A percentile compares a stretch with the other conserved stretches of the same genome.
Evolutionary conservation across 2,888 invertebrate genomes (phyloP).

Genomic region (Helicoverpa assulta): DNA sequence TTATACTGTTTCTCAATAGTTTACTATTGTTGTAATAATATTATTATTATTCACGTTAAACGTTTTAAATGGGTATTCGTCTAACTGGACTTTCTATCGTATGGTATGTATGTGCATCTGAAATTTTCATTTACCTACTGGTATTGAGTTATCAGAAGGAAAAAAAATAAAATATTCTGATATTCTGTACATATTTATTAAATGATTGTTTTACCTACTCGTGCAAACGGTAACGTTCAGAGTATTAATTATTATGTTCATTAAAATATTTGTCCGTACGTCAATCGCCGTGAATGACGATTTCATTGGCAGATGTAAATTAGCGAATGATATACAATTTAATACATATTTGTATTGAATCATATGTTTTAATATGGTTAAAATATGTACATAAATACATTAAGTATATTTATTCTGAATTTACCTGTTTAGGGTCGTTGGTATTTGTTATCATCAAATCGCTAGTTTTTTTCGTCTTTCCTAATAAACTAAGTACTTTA

Average conservation of each 20-base stretch:
- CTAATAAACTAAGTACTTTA: too few species aligned
- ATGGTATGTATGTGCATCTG: too few species aligned
- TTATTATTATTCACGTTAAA: too few species aligned
- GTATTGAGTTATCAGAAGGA: too few species aligned
- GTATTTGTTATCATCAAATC: too few species aligned
- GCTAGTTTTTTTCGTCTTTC: background rate
- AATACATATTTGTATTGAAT: background rate
- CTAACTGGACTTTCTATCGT: too few species aligned
- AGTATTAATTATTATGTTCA: background rate
- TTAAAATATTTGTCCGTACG: background rate
- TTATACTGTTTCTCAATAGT: too few species aligned
- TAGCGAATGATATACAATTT: background rate
- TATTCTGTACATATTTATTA: background rate
- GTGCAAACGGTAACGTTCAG: background rate
- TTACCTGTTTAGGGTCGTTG: background rate
- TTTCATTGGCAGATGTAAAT: background rate
- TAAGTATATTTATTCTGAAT: background rate
- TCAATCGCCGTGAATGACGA: background rate
- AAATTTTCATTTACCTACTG: too few species aligned
- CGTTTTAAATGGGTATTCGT: too few species aligned
- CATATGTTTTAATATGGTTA: background rate
- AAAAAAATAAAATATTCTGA: too few species aligned
- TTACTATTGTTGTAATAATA: too few species aligned
- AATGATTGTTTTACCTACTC: background rate
- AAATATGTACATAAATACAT: background rate